A percentile compares a stretch with the other conserved stretches of the same genome.
Evolutionary conservation across 2,797 vertebrate genomes (phyloP).

Genomic region (Enteromius radiatus): DNA sequence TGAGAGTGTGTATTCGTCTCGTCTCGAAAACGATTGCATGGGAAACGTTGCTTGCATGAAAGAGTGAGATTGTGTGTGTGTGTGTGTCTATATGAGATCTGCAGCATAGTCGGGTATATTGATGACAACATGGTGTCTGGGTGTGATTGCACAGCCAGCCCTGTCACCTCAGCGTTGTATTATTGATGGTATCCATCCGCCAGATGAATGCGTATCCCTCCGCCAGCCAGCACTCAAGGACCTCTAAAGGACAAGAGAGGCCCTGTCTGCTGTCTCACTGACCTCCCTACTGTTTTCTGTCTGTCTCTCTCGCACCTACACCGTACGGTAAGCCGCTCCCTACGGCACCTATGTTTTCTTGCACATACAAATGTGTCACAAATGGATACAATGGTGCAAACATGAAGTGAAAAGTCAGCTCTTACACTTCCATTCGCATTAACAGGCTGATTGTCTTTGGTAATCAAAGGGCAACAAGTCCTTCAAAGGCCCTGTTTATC

Average conservation of each 20-base stretch:
- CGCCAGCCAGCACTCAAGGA: conserved; percentile 78
- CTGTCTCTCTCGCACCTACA: conserved; percentile 52
- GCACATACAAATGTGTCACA: conserved; percentile 64
- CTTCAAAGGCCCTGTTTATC: conserved; percentile 67
- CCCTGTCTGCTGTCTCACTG: conserved; percentile 70
- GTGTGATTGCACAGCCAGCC: conserved; percentile 79
- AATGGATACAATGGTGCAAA: conserved; percentile 41
- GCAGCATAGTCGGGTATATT: conserved; percentile 70
- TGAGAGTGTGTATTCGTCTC: conserved; percentile 60
- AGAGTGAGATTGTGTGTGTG: conserved; percentile 62
- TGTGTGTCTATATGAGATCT: conserved; percentile 55
- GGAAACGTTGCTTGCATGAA: conserved; percentile 45
- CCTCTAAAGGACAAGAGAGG: conserved; percentile 82
- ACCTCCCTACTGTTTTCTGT: conserved; percentile 66
- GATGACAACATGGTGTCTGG: conserved; percentile 79
- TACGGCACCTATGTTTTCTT: conserved; percentile 51
- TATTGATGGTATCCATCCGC: conserved; percentile 86
- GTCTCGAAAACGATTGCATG: conserved; percentile 56
- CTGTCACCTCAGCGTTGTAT: conserved; percentile 78
- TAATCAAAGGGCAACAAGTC: conserved; percentile 71
- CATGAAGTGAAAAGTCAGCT: conserved; percentile 45
- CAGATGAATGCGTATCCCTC: conserved; percentile 85
- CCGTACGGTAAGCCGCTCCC: neutral
- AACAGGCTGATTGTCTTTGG: conserved; percentile 55
- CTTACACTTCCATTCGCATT: conserved; percentile 64